Evolutionary conservation across 2,113 vertebrate species (phyloP).

Genomic region (Okapia johnstoni): DNA sequence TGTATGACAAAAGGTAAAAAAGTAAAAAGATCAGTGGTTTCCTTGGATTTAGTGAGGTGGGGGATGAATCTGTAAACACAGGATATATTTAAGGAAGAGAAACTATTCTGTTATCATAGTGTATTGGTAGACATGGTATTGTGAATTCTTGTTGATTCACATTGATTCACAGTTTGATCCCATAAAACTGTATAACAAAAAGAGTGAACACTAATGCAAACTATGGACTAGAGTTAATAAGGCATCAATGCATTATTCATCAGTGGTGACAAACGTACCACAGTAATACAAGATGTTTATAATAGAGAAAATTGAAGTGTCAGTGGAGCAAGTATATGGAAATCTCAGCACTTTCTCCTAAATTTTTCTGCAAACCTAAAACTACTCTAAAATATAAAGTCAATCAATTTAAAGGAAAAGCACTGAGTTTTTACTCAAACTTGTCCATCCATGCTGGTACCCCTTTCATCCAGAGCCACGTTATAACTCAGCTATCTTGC

Average conservation of each 20-base stretch:
- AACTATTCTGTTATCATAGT: neutral
- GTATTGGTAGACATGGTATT: neutral
- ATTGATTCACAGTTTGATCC: neutral
- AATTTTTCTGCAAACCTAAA: neutral
- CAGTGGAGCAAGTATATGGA: neutral
- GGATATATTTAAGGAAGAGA: neutral
- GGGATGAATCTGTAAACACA: neutral
- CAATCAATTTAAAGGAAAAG: neutral
- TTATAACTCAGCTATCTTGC: neutral
- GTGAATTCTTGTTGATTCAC: neutral
- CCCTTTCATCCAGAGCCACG: neutral
- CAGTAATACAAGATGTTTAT: neutral
- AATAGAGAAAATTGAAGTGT: neutral
- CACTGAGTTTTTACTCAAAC: neutral
- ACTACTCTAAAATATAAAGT: neutral
- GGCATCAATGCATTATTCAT: neutral
- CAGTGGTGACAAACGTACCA: neutral
- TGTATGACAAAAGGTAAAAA: neutral
- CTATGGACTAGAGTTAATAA: neutral
- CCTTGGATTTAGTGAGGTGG: neutral
- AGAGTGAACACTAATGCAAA: neutral
- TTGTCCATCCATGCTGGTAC: neutral
- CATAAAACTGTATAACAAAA: neutral
- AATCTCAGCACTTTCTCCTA: neutral
- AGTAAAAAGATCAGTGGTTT: neutral